A percentile compares a stretch with the other conserved stretches of the same genome.
Conservation (phyloP, 2,888 invertebrate species). For the Autographa pulchrina region DNA sequence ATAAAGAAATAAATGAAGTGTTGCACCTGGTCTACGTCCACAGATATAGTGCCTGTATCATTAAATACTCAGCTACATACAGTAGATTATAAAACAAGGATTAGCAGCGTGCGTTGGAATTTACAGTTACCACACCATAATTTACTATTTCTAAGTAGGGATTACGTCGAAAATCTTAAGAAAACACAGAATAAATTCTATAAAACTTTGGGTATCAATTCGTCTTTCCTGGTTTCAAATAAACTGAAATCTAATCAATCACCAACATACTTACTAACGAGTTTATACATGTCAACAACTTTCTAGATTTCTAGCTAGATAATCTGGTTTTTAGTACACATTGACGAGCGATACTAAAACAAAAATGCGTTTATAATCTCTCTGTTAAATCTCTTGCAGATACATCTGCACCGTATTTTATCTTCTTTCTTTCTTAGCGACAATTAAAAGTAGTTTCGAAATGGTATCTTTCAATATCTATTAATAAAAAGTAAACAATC, state of each 20-base stretch:
- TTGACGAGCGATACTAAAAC: not conserved
- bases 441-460: slow-evolving; percentile 22
- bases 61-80: not conserved
- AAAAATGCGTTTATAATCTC: not conserved
- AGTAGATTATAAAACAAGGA: not conserved
- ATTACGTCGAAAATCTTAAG: not conserved
- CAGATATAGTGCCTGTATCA: not conserved
- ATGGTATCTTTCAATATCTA: slow-evolving; percentile 37
- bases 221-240: not conserved
- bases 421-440: not conserved
- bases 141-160: not conserved
- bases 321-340: not conserved
- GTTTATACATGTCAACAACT: not conserved
- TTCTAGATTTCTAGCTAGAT: not conserved
- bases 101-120: not conserved
- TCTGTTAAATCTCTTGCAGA: not conserved
- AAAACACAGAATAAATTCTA: not conserved
- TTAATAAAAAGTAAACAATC: slow-evolving; percentile 43
- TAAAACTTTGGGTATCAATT: no score
- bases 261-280: not conserved
- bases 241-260: not conserved
- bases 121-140: no score
- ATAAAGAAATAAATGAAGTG: slow-evolving; percentile 21
- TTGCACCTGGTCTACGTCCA: slow-evolving; percentile 15
- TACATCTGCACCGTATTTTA: not conserved